These are phyloP conservation scores for Myiagra hebetior DNA, from an alignment of 2,113 vertebrate genomes.

Conservation along the genomic window DNA sequence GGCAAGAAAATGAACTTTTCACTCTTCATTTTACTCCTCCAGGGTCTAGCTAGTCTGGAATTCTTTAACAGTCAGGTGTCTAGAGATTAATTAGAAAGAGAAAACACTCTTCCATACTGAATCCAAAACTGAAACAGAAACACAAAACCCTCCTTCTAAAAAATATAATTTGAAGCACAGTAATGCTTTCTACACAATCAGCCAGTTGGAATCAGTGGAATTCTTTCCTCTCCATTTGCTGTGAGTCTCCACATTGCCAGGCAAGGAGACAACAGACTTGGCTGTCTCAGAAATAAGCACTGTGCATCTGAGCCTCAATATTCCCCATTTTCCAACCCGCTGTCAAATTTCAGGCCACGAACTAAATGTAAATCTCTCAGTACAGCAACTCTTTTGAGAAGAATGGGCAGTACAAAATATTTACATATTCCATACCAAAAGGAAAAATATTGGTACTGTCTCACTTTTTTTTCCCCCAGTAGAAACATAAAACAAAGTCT, in stretches of 20 bases:
- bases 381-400: background rate
- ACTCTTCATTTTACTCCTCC: background rate
- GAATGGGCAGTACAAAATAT: background rate
- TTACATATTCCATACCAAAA: rapidly evolving
- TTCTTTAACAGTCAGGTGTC: background rate
- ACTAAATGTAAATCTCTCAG: background rate
- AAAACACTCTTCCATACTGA: background rate
- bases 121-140: background rate
- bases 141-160: background rate
- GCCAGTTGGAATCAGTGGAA: background rate
- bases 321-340: background rate
- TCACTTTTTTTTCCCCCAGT: rapidly evolving
- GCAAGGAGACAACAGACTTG: background rate
- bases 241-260: background rate
- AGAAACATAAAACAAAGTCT: background rate
- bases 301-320: background rate
- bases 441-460: background rate
- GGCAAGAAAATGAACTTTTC: background rate
- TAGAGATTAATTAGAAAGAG: constrained; percentile 17
- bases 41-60: background rate
- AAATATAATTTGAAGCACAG: background rate
- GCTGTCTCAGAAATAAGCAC: background rate
- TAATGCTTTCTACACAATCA: background rate
- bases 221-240: background rate
- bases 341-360: background rate